Evolutionary conservation across 1,140 invertebrate species (phyloP).

Genomic region (Drosophila truncata): DNA sequence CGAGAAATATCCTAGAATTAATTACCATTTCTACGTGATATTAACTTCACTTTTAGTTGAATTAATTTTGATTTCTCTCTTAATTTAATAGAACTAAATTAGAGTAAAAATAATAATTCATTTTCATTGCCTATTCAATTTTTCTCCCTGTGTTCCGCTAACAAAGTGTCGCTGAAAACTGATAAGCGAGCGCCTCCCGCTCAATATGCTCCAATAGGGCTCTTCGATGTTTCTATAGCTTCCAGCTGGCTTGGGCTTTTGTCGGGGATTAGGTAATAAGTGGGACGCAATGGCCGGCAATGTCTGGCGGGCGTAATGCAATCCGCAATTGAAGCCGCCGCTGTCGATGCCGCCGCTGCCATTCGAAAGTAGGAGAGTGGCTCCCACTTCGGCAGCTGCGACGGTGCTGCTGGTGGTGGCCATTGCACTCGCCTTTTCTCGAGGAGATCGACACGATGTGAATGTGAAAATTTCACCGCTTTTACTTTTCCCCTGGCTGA

Average conservation of each 20-base stretch:
- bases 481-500: slow-evolving; percentile 71
- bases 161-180: slow-evolving; percentile 21
- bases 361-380: slow-evolving; percentile 71
- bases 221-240: background rate
- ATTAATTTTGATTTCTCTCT: no score
- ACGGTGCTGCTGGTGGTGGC: slow-evolving; percentile 25
- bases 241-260: slow-evolving; percentile 4
- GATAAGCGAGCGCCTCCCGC: slow-evolving; percentile 35
- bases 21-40: no score
- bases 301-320: slow-evolving; percentile 49
- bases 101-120: background rate
- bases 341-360: background rate
- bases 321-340: slow-evolving; percentile 46
- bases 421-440: slow-evolving; percentile 69
- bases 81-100: no score
- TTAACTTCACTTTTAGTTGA: no score
- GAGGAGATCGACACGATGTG: slow-evolving; percentile 76
- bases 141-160: slow-evolving; percentile 1
- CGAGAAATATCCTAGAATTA: no score
- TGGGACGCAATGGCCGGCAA: slow-evolving; percentile 41
- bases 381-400: slow-evolving; percentile 25
- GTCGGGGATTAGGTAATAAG: slow-evolving; percentile 63
- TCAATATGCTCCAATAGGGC: slow-evolving; percentile 15
- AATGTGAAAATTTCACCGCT: slow-evolving; percentile 83
- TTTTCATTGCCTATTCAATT: background rate